Evolutionary conservation across 2,888 invertebrate species (phyloP), one percentile per base, ranked within the genome.

Genomic region (Ochropleura leucogaster): DNA sequence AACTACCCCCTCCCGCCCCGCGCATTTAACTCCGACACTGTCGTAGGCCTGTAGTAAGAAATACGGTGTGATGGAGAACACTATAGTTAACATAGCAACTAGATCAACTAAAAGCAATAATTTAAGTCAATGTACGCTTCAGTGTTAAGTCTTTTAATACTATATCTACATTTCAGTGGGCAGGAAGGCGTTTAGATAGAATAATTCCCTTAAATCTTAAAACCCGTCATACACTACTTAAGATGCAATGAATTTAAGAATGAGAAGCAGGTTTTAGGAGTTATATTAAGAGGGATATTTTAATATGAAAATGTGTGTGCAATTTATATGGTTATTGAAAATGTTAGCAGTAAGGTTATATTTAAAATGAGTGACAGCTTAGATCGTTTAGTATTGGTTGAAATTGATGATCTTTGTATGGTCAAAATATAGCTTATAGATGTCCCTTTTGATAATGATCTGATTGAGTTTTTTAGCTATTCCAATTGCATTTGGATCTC

Each of bases 141-240:
- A 63, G n/a, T 63, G 2, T 72, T 18, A 18, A 63, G 44, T 57
- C 3, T 42, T 63, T n/a, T 49, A 40, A 30, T 44, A 65, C 30
- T 12, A 42, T 62, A 66, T 53, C 53, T 60, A 14, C 44, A 65
- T 75, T 74, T 65, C 63, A 80, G 85, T 84, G 80, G 80, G 72
- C 72, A 71, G n/a, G n/a, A 53, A 49, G 71, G 63, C 51, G 44
- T 53, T 81, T 89, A 85, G 87, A 83, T 88, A 89, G 86, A 80
- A 66, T 80, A 82, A 87, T 82, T 82, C 75, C 71, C 71, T 71
- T 76, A 63, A 77, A 74, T 49, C 18, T 78, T 73, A 44, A 67
- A 82, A 82, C 87, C 69, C 87, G 85, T 65, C 88, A 80, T 83
- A 88, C 85, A 87, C 88, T 88, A 83, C 80, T 74, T 66, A 76